Evolutionary conservation across 2,113 vertebrate genomes (phyloP).

Genomic region (Psammodynastes pulverulentus): DNA sequence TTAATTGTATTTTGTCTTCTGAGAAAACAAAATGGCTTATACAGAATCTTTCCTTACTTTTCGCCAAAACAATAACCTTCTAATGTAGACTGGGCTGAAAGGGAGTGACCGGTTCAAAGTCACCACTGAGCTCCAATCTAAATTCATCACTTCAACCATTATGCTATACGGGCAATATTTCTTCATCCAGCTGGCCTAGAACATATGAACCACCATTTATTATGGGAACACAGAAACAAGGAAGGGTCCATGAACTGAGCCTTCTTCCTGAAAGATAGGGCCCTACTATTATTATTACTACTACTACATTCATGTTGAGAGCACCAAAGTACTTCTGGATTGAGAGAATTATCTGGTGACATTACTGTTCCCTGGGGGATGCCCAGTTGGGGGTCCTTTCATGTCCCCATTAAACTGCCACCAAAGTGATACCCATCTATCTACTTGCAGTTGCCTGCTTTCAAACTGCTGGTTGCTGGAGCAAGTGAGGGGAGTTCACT

Average conservation of each 20-base stretch:
- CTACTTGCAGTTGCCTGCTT: too few relatives aligned
- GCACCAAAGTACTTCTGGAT: neutral
- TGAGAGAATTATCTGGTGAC: neutral
- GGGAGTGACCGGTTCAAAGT: neutral
- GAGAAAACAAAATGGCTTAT: neutral
- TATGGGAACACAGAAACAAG: neutral
- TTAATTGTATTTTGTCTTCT: neutral
- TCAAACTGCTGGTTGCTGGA: too few relatives aligned
- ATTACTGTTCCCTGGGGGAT: neutral
- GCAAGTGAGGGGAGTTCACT: neutral
- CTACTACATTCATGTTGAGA: neutral
- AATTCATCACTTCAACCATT: neutral
- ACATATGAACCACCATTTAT: neutral
- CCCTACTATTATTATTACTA: neutral
- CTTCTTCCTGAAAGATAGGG: neutral
- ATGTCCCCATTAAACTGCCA: neutral
- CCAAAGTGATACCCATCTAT: too few relatives aligned
- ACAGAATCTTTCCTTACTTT: neutral
- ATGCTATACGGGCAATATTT: neutral
- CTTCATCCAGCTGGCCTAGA: neutral
- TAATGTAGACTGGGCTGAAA: neutral
- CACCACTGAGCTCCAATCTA: neutral
- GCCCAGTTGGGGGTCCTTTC: neutral
- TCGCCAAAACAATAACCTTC: neutral
- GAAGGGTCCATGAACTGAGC: neutral